These are phyloP conservation scores for Nerophis ophidion DNA, from an alignment of 2,113 vertebrate species.

Conservation along the genomic window DNA sequence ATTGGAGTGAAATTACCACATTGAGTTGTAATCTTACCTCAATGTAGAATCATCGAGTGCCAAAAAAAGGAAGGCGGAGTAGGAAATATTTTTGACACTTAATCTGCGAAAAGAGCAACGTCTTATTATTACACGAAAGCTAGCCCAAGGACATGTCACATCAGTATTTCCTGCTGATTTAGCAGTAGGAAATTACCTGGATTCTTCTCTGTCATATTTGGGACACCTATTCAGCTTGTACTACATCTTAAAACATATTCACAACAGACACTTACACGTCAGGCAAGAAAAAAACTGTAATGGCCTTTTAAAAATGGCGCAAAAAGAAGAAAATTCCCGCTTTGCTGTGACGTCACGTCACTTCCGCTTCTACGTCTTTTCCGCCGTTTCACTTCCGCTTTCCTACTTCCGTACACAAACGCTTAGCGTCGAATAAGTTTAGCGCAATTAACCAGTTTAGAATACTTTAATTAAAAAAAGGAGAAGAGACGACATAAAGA, in stretches of 20 bases:
- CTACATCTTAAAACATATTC: too few species aligned
- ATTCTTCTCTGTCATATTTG: not conserved
- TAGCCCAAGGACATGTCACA: conserved; percentile 58
- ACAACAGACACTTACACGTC: too few species aligned
- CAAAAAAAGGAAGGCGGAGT: conserved; percentile 28
- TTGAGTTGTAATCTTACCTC: conserved; percentile 6
- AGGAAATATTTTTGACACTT: conserved; percentile 49
- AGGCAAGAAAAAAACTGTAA: not conserved
- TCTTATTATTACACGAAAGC: conserved; percentile 63
- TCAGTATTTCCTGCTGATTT: conserved; percentile 53
- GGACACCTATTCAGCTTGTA: not conserved
- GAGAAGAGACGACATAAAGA: not conserved
- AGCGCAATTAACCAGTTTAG: conserved; percentile 13
- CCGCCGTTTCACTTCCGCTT: conserved; percentile 20
- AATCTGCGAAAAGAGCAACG: conserved; percentile 47
- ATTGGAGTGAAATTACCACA: too few species aligned
- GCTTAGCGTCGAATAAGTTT: conserved; percentile 49
- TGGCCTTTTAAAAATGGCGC: not conserved
- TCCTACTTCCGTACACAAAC: conserved; percentile 65
- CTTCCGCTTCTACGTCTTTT: conserved; percentile 39
- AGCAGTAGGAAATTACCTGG: too few species aligned
- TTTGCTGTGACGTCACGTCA: not conserved
- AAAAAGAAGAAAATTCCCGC: not conserved
- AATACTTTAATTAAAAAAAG: not conserved
- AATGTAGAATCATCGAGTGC: not conserved